Evolutionary conservation across 2,113 vertebrate species (phyloP).

Genomic region (Brachirus orientalis): DNA sequence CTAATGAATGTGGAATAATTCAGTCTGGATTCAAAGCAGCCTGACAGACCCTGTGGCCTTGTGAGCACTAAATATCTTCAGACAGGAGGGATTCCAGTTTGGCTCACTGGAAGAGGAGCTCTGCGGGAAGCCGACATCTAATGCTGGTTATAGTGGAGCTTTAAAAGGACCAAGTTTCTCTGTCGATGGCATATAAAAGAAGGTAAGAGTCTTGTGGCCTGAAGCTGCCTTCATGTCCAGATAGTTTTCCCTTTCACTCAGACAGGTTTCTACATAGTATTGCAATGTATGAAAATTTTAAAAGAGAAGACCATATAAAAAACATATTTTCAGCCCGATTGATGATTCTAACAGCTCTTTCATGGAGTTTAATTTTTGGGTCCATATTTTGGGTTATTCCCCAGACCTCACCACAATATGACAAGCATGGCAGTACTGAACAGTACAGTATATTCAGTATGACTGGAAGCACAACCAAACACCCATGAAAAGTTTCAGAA

Average conservation of each 20-base stretch:
- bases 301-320: no score
- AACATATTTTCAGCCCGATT: no score
- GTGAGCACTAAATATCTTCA: slow-evolving; percentile 40
- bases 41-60: slow-evolving; percentile 12
- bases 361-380: no score
- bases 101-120: slow-evolving; percentile 36
- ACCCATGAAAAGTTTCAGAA: no score
- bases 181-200: slow-evolving; percentile 29
- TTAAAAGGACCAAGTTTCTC: slow-evolving; percentile 34
- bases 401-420: no score
- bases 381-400: no score
- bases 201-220: slow-evolving; percentile 35
- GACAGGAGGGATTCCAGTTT: slow-evolving; percentile 44
- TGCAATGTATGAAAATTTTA: not conserved
- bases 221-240: slow-evolving; percentile 9
- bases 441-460: no score
- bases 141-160: slow-evolving; percentile 29
- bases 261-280: not conserved
- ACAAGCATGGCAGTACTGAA: no score
- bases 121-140: slow-evolving; percentile 38
- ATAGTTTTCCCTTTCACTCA: not conserved
- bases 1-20: slow-evolving; percentile 33
- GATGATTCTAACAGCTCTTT: no score
- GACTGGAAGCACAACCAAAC: no score
- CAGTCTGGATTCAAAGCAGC: slow-evolving; percentile 27